Evolutionary conservation across 2,797 vertebrate species (phyloP).

Genomic region (Periophthalmus magnuspinnatus): DNA sequence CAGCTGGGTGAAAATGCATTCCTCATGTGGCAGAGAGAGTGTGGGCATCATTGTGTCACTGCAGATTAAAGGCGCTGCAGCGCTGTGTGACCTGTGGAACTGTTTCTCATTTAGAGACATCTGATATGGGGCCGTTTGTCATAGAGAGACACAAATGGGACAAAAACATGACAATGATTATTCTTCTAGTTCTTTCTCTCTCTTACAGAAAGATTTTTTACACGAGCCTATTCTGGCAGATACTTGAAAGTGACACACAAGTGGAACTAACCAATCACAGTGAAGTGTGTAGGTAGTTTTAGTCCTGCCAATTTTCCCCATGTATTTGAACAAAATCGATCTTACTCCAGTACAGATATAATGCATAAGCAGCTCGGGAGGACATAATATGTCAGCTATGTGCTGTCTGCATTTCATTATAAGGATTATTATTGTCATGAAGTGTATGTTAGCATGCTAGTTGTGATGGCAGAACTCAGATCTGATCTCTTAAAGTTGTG

Average conservation of each 20-base stretch:
- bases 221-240: not conserved
- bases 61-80: constrained; percentile 62
- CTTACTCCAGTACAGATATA: no score
- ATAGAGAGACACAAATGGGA: constrained; percentile 45
- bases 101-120: constrained; percentile 72
- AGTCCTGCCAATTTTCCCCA: no score
- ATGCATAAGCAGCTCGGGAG: no score
- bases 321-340: no score
- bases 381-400: no score
- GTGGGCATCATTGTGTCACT: constrained; percentile 57
- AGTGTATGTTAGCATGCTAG: no score
- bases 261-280: no score
- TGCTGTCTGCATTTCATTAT: no score
- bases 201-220: not conserved
- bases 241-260: not conserved
- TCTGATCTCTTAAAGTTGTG: no score
- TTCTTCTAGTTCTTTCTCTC: not conserved
- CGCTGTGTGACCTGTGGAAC: constrained; percentile 64
- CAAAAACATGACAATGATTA: constrained; percentile 28
- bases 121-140: constrained; percentile 58
- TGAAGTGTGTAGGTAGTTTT: no score
- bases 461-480: no score
- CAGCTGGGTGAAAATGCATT: constrained; percentile 64
- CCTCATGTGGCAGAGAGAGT: constrained; percentile 64
- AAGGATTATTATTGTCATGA: no score